Base-by-base conservation (phyloP, 2,888 invertebrate genomes). In the Cephus rjabovi region DNA sequence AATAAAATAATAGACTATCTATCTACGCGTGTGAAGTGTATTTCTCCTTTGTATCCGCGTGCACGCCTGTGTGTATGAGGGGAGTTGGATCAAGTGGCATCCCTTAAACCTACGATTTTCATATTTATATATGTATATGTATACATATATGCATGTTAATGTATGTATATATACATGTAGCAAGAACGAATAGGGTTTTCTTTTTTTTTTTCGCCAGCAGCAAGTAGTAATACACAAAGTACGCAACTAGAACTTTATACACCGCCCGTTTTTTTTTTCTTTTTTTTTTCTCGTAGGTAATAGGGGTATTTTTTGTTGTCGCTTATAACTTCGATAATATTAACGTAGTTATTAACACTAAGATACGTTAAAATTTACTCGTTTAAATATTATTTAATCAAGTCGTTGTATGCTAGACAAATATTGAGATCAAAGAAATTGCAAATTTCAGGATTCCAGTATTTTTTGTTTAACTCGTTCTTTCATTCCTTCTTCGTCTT, bases 401-500 rank as follows among this genome's bases (percentile, higher is more conserved):
- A 89, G 87, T 90, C 90, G 90, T 90, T 90, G 90, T 90, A 87
- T 89, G 86, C 88, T 89, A 88, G 88, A 89, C 88, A 87, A 88
- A 87, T 87, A 88, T 88, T 91, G 91, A 91, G 91, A 91, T 91
- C 91, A 91, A 91, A 89, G 89, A 91, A 91, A 90, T 87, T 89
- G 89, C 85, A 84, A 86, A 86, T 86, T 85, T 81, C 86, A 81
- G 86, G 85, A 86, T 87, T 86, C 80, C 77, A 74, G 74, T 79
- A 78, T 77, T 70, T 70, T 30, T 70, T n/a, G n/a, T 70, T 40
- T 69, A 80, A 76, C 71, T 76, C 75, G 40, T 73, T 74, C 75
- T 40, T 33, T 74, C 56, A 70, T 76, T 56, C 68, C 73, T 71
- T 76, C 73, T 75, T 78, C 68, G 74, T 69, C 68, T 75, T 77